Evolutionary conservation across 2,797 vertebrate species (phyloP).

Genomic region (Sphenodon punctatus): DNA sequence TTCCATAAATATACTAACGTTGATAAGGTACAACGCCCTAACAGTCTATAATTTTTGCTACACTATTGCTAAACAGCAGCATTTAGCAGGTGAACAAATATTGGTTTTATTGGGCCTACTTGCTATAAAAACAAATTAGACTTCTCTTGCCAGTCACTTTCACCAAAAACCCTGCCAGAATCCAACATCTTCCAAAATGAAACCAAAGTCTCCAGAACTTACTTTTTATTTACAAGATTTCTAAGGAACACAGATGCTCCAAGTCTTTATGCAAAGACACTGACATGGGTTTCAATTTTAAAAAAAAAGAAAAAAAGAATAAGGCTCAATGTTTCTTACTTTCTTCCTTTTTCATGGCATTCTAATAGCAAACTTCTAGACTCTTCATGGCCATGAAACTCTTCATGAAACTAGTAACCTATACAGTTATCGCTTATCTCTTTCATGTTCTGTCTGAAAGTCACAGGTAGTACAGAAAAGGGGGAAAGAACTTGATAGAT

Average conservation of each 20-base stretch:
- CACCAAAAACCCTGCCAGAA: background rate
- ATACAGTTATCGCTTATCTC: too few species aligned
- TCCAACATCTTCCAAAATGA: background rate
- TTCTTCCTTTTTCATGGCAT: too few species aligned
- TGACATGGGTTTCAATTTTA: background rate
- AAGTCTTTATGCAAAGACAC: background rate
- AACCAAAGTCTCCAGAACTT: background rate
- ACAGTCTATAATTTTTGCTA: background rate
- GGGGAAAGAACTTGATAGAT: too few species aligned
- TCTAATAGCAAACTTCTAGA: too few species aligned
- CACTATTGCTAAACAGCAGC: background rate
- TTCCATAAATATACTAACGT: background rate
- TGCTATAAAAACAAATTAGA: background rate
- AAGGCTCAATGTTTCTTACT: background rate
- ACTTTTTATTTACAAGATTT: background rate
- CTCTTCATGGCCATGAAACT: too few species aligned
- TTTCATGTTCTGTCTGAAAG: background rate
- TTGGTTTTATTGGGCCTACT: background rate
- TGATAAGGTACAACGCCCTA: fast-evolving
- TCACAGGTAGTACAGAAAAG: background rate
- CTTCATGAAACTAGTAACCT: too few species aligned
- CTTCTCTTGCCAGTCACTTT: background rate
- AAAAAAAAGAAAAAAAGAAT: background rate
- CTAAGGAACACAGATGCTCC: too few species aligned
- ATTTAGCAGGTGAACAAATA: background rate